Base-by-base conservation (phyloP, 2,888 invertebrate genomes). In the Pseudococcus viburni region DNA sequence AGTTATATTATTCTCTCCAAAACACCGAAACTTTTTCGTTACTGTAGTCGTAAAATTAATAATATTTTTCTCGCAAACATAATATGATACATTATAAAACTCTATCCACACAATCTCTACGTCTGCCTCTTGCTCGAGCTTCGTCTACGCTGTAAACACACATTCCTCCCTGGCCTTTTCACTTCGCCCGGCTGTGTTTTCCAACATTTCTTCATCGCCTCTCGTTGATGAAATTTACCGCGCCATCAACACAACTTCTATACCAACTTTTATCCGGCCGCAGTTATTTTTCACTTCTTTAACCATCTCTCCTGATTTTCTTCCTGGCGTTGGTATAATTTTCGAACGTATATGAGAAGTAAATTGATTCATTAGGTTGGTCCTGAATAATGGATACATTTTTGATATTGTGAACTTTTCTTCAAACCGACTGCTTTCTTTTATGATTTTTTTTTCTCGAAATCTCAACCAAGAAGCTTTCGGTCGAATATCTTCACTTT, bases 61-160 rank as follows among this genome's bases (percentile, higher is more conserved):
- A 73, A 73, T 73, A 73, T 73, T 73, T 73, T 73, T 73, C 73
- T 73, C 73, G 73, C 73, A 33, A 73, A 33, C 73, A 33, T 73
- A 73, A 73, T 33, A 73, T 17, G 73, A 73, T 73, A 73, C 73
- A 73, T 73, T 73, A 73, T 73, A 73, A 73, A 73, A 33, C 17
- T 39, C 33, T 73, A 73, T 39, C 33, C 73, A 17, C 33, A 73
- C 73, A 73, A 73, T 73, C 26, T 64, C 64, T 15, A 33, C 33
- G 12, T 73, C 17, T 39, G 8, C 17, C 17, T 17, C 33, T 15
- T 33, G 15, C 8, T 68, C 26, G 68, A n/a, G n/a, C 59, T 17
- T n/a, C 0, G 59, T 42, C 42, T 42, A n/a, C 59, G n/a, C 12
- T 68, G 73, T 39, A 73, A 73, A 73, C 73, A 73, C 33, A 73